Percentiles rank a stretch among this genome's conserved stretches.
These are phyloP conservation scores for Cerastis rubricosa DNA, from an alignment of 2,888 invertebrate species.

Conservation along the genomic window DNA sequence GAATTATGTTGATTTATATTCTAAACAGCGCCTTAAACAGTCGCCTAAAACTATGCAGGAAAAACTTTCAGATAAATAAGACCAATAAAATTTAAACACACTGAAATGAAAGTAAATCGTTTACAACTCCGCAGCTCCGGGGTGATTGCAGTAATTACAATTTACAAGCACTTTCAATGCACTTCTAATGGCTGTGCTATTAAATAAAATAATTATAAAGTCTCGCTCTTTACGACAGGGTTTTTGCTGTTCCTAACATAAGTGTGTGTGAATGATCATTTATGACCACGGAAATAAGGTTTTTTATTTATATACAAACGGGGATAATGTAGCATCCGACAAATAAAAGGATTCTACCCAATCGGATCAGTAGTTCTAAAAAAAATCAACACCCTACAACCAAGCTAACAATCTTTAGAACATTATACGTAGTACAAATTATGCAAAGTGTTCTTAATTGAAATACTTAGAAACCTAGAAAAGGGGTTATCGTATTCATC, in stretches of 20 bases:
- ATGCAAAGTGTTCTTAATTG: background rate
- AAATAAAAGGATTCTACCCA: background rate
- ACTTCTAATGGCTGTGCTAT: constrained; percentile 16
- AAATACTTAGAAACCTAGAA: background rate
- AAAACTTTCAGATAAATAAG: background rate
- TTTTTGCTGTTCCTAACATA: constrained; percentile 1
- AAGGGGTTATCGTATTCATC: background rate
- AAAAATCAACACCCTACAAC: background rate
- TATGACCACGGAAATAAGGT: background rate
- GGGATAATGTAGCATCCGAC: background rate
- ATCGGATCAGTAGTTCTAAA: background rate
- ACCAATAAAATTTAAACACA: background rate
- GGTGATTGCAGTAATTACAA: constrained; percentile 44
- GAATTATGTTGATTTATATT: no score
- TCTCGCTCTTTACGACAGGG: background rate
- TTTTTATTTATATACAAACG: background rate
- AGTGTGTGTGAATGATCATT: background rate
- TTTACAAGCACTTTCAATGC: constrained; percentile 41
- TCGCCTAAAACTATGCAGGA: background rate
- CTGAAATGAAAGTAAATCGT: constrained; percentile 54
- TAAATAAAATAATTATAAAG: constrained; percentile 5
- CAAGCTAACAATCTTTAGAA: no score
- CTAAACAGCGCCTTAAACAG: no score
- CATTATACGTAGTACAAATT: no score
- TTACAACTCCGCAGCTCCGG: constrained; percentile 11